Evolutionary conservation across 2,113 vertebrate species (phyloP).

Genomic region (Martes martes): DNA sequence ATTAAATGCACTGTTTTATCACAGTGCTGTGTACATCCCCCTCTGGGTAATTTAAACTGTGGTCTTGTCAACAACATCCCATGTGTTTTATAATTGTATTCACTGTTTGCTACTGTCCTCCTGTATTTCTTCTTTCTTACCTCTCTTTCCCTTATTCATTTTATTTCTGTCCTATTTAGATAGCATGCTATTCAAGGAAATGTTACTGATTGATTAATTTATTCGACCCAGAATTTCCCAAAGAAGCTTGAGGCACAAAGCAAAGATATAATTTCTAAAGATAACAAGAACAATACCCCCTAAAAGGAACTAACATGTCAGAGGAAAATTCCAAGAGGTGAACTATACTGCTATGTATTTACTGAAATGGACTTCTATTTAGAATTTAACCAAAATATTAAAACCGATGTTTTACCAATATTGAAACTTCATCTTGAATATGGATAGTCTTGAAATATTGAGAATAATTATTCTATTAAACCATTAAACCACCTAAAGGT

Average conservation of each 20-base stretch:
- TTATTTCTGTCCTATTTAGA: background rate
- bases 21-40: background rate
- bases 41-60: background rate
- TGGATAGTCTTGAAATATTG: background rate
- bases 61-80: background rate
- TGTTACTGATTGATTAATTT: background rate
- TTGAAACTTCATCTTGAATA: background rate
- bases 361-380: background rate
- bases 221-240: background rate
- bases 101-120: background rate
- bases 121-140: background rate
- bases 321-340: background rate
- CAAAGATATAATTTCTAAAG: background rate
- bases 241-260: background rate
- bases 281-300: background rate
- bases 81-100: background rate
- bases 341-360: background rate
- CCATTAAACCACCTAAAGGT: background rate
- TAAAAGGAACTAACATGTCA: background rate
- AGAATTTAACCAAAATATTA: background rate
- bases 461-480: background rate
- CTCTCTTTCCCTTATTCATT: rapidly evolving
- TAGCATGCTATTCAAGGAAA: background rate
- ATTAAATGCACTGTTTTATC: background rate
- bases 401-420: background rate